phyloP scores from a whole-genome alignment of 2,888 invertebrate species.

The Patella ulyssiponensis region DNA sequence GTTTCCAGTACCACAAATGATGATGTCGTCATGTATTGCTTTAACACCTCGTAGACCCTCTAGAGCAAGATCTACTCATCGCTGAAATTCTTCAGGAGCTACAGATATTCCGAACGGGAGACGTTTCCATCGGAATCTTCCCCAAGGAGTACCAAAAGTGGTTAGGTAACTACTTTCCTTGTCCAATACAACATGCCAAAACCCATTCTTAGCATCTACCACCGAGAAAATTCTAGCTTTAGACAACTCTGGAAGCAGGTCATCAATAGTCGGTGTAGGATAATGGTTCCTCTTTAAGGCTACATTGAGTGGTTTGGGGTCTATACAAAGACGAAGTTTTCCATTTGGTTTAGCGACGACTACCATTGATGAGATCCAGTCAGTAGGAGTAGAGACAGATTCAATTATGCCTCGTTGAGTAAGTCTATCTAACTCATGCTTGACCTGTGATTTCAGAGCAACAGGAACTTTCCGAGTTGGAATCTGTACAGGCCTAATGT shows the following conservation, averaged over 20 bases:
- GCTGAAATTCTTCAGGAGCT: conserved; percentile 34
- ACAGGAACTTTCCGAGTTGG: conserved; percentile 3
- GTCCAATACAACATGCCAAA: conserved; percentile 29
- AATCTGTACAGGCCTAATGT: no score
- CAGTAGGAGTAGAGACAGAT: conserved; percentile 29
- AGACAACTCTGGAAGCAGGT: conserved; percentile 23
- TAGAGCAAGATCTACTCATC: conserved; percentile 27
- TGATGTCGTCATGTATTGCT: conserved; percentile 13
- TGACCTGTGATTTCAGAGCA: conserved; percentile 16
- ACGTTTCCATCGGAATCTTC: conserved; percentile 19
- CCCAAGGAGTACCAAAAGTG: conserved; percentile 27
- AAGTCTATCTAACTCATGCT: conserved; percentile 23
- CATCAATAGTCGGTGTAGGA: conserved; percentile 17
- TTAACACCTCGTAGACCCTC: conserved; percentile 32
- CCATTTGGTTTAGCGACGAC: conserved; percentile 20
- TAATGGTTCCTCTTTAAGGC: conserved; percentile 24
- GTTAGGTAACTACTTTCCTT: conserved; percentile 24
- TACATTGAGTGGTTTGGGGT: conserved; percentile 33
- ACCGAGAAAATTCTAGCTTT: conserved; percentile 25
- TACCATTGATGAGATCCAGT: conserved; percentile 27
- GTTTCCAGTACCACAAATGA: no score
- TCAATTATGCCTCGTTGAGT: conserved; percentile 13
- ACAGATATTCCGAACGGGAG: conserved; percentile 38
- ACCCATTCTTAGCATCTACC: conserved; percentile 24
- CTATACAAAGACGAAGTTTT: conserved; percentile 28